Base-by-base conservation (phyloP, 2,797 vertebrate species). In the Dermochelys coriacea region DNA sequence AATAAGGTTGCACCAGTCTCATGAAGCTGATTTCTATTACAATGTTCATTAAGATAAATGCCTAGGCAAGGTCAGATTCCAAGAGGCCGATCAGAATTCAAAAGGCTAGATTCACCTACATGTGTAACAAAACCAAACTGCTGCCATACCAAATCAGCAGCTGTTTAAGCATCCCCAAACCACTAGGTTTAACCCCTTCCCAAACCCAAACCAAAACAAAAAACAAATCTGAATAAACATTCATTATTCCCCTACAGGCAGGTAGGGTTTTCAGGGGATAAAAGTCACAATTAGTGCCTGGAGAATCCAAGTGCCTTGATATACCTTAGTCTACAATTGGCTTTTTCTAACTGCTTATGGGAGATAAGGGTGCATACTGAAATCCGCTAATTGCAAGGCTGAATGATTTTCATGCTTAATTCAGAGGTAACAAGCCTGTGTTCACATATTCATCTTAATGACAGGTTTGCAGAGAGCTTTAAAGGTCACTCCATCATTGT, bases 331-430 rank as follows among this genome's bases (percentile, higher is more conserved):
- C 55, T 50, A 57, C 27, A 47, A 80, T 37, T 84, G 68, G 27
- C 23, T 21, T 55, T 91, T 77, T 78, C 51, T 71, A 93, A 80
- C 59, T 11, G 25, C n/a, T 64, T 64, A 25, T 55, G 50, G 4
- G 34, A 47, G 49, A 68, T 47, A 78, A 86, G 80, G 77, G 34
- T 55, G 64, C 49, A 89, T 88, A 57, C 74, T 74, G 84, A 54
- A 82, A 80, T 23, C 50, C 75, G 77, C 87, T 89, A 86, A 89
- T 89, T 81, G 84, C 80, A 68, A 75, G 85, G 47, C 85, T 80
- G 85, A 83, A 82, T 51, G 25, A 49, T 68, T 64, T 92, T 86
- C 51, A 47, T 84, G 51, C 93, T 75, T 86, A 80, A 64, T 88
- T 51, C 55, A 31, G 81, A 78, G 50, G 23, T 77, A 86, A 59